These are phyloP conservation scores for Dendroctonus valens DNA, from an alignment of 1,140 invertebrate species.

Conservation along the genomic window DNA sequence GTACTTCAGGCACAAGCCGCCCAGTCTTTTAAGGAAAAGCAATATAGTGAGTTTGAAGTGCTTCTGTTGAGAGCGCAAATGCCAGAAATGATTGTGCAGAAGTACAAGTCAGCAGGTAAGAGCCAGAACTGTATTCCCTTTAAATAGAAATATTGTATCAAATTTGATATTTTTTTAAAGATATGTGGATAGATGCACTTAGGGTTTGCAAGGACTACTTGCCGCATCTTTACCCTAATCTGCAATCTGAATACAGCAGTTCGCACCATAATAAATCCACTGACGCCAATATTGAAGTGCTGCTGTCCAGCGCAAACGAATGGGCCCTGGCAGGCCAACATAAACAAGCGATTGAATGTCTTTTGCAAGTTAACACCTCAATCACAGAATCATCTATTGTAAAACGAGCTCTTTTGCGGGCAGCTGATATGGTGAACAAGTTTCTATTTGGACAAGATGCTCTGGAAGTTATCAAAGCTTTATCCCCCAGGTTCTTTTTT, in stretches of 20 bases:
- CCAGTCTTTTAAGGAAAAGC: constrained; percentile 71
- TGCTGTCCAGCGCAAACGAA: constrained; percentile 69
- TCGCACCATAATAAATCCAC: constrained; percentile 49
- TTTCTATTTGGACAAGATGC: constrained; percentile 68
- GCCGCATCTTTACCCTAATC: constrained; percentile 73
- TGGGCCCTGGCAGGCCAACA: constrained; percentile 78
- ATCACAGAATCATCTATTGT: constrained; percentile 60
- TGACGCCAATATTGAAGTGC: constrained; percentile 54
- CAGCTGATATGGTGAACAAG: constrained; percentile 71
- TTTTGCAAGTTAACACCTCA: constrained; percentile 56
- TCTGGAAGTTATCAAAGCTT: constrained; percentile 56
- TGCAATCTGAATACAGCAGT: constrained; percentile 60
- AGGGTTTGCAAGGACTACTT: constrained; percentile 93
- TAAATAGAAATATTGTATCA: constrained; percentile 2
- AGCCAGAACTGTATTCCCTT: background rate
- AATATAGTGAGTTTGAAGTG: constrained; percentile 80
- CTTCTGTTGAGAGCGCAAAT: constrained; percentile 87
- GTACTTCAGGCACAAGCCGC: constrained; percentile 81
- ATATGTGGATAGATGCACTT: constrained; percentile 93
- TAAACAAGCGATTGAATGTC: constrained; percentile 59
- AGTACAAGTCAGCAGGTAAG: constrained; percentile 77
- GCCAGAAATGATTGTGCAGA: constrained; percentile 88
- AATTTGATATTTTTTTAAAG: constrained; percentile 43
- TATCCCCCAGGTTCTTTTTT: constrained; percentile 51
- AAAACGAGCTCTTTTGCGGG: constrained; percentile 65